Evolutionary conservation across 2,888 invertebrate genomes (phyloP), one percentile per base, ranked within the genome.

Genomic region (Celastrina argiolus): DNA sequence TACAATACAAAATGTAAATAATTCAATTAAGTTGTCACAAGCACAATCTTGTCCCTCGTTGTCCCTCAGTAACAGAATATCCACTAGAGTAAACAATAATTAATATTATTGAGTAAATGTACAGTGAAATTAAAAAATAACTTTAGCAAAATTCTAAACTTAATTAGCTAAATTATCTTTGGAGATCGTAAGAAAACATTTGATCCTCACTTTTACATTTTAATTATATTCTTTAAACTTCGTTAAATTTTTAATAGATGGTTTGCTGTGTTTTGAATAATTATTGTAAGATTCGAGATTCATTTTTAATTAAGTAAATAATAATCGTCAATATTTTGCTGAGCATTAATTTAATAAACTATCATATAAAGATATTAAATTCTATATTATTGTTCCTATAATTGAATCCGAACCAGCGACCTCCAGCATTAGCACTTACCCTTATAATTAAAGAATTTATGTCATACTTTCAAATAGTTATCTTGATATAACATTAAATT

Each of bases 71-170:
- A n/a, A 51, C 51, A 51, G 5, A 61, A 3, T 34, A 18, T 36
- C n/a, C 14, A 61, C 10, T 10, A 12, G 36, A 34, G 6, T 61
- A 18, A 61, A 39, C 61, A 61, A 61, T 61, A 61, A 61, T 39
- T 61, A 61, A 61, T 39, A 12, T 22, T 18, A 14, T 39, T 7
- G 10, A 18, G 36, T 61, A 39, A 61, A 5, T 14, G 34, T 14
- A 12, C 39, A 18, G 36, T 61, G 39, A 61, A 61, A 61, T 39
- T 61, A 18, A 22, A 36, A 51, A 26, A 51, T 26, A 26, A 51
- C 51, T 51, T 51, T 14, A 51, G 12, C 51, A 22, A 22, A 14
- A 10, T 51, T 22, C 22, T 26, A 26, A 51, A 26, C 1, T 4
- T 51, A 51, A 51, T 51, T 51, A 51, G 22, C 22, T 12, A 51